These are phyloP conservation scores for Stenopsyche tienmushanensis DNA, from an alignment of 1,140 invertebrate species.

Conservation along the genomic window DNA sequence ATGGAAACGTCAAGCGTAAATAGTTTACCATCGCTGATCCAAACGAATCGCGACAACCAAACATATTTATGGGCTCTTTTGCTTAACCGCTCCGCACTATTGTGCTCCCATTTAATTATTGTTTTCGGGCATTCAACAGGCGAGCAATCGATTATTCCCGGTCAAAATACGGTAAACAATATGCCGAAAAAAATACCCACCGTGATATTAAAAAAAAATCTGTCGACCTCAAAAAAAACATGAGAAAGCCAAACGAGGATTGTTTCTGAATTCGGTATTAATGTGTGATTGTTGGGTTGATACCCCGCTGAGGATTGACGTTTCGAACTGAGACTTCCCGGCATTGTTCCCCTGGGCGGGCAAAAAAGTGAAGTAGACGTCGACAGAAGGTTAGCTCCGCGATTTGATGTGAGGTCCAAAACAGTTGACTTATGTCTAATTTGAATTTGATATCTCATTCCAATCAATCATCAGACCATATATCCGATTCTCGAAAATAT, in stretches of 20 bases:
- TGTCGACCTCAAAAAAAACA: neutral
- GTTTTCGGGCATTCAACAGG: conserved; percentile 20
- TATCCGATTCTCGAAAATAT: neutral
- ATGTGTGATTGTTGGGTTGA: conserved; percentile 18
- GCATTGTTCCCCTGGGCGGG: neutral
- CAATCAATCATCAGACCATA: neutral
- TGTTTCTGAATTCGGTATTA: conserved; percentile 1
- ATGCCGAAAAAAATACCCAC: neutral
- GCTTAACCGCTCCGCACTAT: no score
- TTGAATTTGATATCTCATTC: no score
- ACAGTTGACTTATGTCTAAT: no score
- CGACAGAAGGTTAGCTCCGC: no score
- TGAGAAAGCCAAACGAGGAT: neutral
- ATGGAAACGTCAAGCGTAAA: no score
- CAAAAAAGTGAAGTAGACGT: neutral
- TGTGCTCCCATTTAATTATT: conserved; percentile 27
- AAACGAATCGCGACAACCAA: no score
- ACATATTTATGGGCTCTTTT: no score
- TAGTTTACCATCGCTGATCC: no score
- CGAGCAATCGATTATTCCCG: conserved; percentile 26
- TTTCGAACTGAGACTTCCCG: conserved; percentile 12
- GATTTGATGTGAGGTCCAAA: neutral
- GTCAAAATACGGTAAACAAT: conserved; percentile 29
- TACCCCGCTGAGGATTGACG: conserved; percentile 21
- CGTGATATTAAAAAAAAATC: conserved; percentile 6